phyloP scores from a whole-genome alignment of 1,140 invertebrate genomes.

The Harpegnathos saltator region DNA sequence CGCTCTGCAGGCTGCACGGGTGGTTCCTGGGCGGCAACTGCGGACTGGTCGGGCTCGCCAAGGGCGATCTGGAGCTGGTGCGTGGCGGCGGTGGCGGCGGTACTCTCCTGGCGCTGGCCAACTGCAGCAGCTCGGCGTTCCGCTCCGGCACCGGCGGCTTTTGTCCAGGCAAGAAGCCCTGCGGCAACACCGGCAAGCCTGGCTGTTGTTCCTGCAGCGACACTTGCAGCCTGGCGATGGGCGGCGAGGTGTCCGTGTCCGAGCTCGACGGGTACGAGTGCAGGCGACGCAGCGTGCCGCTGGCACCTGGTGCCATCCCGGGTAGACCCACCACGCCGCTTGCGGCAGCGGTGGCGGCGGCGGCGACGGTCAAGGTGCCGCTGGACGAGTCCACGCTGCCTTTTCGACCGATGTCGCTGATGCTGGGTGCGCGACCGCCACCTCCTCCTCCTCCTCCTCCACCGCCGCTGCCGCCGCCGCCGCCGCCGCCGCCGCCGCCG shows the following conservation, averaged over 20 bases:
- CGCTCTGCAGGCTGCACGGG: constrained; percentile 60
- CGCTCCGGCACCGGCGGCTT: constrained; percentile 92
- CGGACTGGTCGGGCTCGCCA: constrained; percentile 92
- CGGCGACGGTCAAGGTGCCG: constrained; percentile 76
- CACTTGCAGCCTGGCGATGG: constrained; percentile 86
- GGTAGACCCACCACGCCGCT: background rate
- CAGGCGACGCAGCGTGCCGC: constrained; percentile 88
- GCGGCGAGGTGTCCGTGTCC: constrained; percentile 90
- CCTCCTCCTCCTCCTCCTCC: no score
- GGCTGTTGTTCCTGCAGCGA: constrained; percentile 73
- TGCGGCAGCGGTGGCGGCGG: no score
- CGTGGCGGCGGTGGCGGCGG: constrained; percentile 95
- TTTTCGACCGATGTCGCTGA: constrained; percentile 86
- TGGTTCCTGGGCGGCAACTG: constrained; percentile 86
- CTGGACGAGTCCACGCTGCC: constrained; percentile 86
- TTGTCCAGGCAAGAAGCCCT: constrained; percentile 82
- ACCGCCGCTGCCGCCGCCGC: constrained; percentile 56
- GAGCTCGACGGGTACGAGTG: constrained; percentile 92
- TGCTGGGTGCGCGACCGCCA: constrained; percentile 80
- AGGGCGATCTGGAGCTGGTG: constrained; percentile 92
- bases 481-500: constrained; percentile 71
- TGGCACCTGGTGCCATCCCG: constrained; percentile 70
- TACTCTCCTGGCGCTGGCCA: constrained; percentile 89
- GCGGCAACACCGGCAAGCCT: constrained; percentile 81
- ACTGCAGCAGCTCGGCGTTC: constrained; percentile 89